Conservation (phyloP, 1,140 invertebrate genomes). For the Dreissena polymorpha region DNA sequence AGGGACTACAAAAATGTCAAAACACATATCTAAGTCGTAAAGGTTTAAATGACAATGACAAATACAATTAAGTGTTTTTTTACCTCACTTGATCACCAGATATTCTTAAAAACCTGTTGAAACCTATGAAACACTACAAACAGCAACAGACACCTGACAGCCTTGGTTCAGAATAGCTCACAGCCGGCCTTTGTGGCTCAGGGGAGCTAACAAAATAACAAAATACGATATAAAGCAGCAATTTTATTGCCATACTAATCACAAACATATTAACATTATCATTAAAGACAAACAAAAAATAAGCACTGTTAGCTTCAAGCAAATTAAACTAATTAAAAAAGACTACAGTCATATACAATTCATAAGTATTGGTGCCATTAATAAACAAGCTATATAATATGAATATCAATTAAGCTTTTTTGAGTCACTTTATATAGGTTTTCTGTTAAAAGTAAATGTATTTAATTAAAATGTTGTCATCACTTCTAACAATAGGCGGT, state of each 20-base stretch:
- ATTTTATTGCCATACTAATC: slow-evolving; percentile 57
- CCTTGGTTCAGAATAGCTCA: too few relatives aligned
- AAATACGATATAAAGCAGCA: slow-evolving; percentile 43
- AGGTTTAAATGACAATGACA: too few relatives aligned
- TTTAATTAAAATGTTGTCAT: not conserved
- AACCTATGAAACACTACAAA: too few relatives aligned
- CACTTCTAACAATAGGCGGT: too few relatives aligned
- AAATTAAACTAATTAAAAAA: not conserved
- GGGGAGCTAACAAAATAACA: not conserved
- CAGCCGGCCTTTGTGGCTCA: too few relatives aligned
- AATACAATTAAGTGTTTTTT: too few relatives aligned
- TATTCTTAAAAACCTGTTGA: too few relatives aligned
- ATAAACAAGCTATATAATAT: not conserved
- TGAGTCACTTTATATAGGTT: not conserved
- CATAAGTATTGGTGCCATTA: not conserved
- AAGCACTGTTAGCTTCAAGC: slow-evolving; percentile 25
- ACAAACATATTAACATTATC: slow-evolving; percentile 38
- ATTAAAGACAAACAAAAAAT: slow-evolving; percentile 27
- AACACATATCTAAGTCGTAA: too few relatives aligned
- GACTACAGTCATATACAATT: slow-evolving; percentile 10
- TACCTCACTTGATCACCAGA: too few relatives aligned
- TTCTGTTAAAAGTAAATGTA: not conserved
- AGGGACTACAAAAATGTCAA: too few relatives aligned
- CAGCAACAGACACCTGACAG: too few relatives aligned
- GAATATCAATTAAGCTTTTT: not conserved